Evolutionary conservation across 2,888 invertebrate species (phyloP), one percentile per base, ranked within the genome.

Genomic region (Encarsia formosa): DNA sequence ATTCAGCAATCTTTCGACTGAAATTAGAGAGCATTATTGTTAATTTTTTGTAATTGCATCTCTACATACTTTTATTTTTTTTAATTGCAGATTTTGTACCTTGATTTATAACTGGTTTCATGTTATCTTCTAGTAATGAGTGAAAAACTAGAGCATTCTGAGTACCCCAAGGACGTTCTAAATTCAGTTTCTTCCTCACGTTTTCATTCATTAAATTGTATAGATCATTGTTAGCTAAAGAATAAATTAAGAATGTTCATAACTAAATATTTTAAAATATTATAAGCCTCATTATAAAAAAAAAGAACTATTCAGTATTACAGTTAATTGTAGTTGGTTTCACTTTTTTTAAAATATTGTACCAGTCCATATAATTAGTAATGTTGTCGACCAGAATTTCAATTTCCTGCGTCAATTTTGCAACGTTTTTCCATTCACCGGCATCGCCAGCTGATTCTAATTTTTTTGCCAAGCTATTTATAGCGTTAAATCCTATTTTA

Each of bases 81-180:
- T n/a, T n/a, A n/a, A n/a, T n/a, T n/a, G n/a, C n/a, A n/a, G n/a
- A n/a, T n/a, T n/a, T n/a, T 15, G 9, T 71, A 86, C 87, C 84
- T 69, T 81, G 77, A 53, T 83, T 75, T 4, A 83, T 81, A 19
- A 85, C 89, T 0, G 91, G 88, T 67, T 85, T 88, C 90, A 91
- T 90, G 65, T 90, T 89, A 67, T 91, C 91, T 11, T 63, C 79
- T 6, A 67, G 62, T 32, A 87, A 76, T 22, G 74, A 69, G 23
- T 68, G 60, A 65, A 88, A 90, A 0, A 89, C 88, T 0, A 54
- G 42, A 5, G 61, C 52, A 9, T 82, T 79, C 65, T 83, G 83
- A 0, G 77, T 78, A 45, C 84, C 85, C 85, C 89, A 91, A 5
- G 15, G 39, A 1, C 49, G 51, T 1, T 59, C 26, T 48, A 91